Evolutionary conservation across 2,888 invertebrate species (phyloP).

Genomic region (Lycocerus yunnanus): DNA sequence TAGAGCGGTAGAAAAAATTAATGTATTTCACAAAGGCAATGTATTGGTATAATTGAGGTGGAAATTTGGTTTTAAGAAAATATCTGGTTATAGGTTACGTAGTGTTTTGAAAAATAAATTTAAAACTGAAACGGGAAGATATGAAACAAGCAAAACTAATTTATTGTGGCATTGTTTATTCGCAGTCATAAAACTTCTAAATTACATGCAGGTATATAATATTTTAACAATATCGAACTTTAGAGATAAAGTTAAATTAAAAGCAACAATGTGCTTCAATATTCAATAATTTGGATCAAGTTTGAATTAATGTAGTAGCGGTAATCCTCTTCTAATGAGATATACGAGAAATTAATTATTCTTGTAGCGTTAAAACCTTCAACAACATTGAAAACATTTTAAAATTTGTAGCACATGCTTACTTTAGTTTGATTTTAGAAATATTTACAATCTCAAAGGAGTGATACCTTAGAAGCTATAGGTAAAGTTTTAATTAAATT

Average conservation of each 20-base stretch:
- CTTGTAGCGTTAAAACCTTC: not conserved
- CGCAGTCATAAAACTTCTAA: not conserved
- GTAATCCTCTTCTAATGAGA: not conserved
- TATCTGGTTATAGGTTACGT: no score
- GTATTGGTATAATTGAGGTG: no score
- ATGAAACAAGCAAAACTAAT: not conserved
- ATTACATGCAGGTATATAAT: not conserved
- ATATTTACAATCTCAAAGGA: slow-evolving; percentile 38
- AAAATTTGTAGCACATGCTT: not conserved
- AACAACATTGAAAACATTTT: not conserved
- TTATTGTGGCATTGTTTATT: not conserved
- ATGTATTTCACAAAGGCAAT: no score
- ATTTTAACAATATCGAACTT: not conserved
- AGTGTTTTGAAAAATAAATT: not conserved
- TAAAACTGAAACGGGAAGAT: not conserved
- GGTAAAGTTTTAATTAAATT: slow-evolving; percentile 45
- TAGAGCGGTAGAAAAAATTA: no score
- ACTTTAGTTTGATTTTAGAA: slow-evolving; percentile 16
- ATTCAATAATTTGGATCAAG: not conserved
- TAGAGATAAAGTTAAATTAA: not conserved
- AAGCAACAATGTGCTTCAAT: not conserved
- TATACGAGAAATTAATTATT: not conserved
- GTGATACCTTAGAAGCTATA: slow-evolving; percentile 44
- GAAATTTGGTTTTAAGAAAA: no score
- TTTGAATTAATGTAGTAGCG: not conserved